Base-by-base conservation (phyloP, 2,888 invertebrate genomes). In the Drosophila fulvimacula region DNA sequence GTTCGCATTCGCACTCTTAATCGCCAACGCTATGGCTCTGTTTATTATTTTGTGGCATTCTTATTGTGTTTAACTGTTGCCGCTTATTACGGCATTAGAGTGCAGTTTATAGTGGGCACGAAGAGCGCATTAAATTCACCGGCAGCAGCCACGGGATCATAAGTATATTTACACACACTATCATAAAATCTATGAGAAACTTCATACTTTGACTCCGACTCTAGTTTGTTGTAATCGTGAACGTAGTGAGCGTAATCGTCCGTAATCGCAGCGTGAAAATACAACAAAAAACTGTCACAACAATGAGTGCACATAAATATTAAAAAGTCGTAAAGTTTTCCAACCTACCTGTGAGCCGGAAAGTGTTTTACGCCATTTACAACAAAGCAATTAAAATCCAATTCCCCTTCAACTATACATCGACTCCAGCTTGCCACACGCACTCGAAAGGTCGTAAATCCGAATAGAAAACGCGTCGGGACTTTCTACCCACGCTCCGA, bases 21-120 rank as follows among this genome's bases (percentile, higher is more conserved):
- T 65, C 59, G 68, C 72, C 39, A 19, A 17, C 6, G 48, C 48
- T 17, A 48, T 62, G 69, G 73, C 60, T 67, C 75, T 75, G 88
- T 84, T 83, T 82, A 80, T 80, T 75, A 72, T 76, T 88, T 84
- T 80, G 68, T 70, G 69, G 75, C 67, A 63, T 79, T 81, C 89
- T 84, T 89, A 90, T 89, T 91, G 87, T 89, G 81, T 83, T 90
- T 82, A 83, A 90, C 78, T 82, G 87, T 82, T 88, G 75, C 70
- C 71, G 65, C 76, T 80, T 90, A 88, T 83, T 79, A 77, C 82
- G 68, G 66, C 67, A 73, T 78, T 76, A 72, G 71, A 73, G 69
- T 78, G 73, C 73, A 80, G 71, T 70, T 78, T 76, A 71, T 71
- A 73, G 80, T 73, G 68, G 1, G 44, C 71, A 79, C 79, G 65